phyloP scores from a whole-genome alignment of 1,140 invertebrate species.

The Papilio aristodemus region DNA sequence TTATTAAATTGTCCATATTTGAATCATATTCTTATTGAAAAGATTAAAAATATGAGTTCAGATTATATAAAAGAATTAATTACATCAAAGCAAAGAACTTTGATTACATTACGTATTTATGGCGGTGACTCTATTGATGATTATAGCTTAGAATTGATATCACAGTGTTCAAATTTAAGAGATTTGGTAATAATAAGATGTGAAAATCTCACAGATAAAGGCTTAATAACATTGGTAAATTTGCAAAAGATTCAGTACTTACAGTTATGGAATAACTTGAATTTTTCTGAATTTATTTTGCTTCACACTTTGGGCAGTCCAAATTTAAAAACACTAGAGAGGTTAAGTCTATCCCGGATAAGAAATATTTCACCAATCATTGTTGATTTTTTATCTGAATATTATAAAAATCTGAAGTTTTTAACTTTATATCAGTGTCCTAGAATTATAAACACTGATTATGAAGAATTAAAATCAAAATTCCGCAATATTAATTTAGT shows the following conservation, averaged over 20 bases:
- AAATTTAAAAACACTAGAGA: conserved; percentile 56
- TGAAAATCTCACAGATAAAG: conserved; percentile 69
- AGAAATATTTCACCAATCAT: conserved; percentile 63
- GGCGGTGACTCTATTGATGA: conserved; percentile 67
- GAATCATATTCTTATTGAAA: conserved; percentile 69
- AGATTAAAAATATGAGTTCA: conserved; percentile 64
- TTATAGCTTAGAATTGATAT: conserved; percentile 55
- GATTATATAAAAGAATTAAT: conserved; percentile 66
- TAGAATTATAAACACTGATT: conserved; percentile 68
- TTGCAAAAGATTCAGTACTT: conserved; percentile 60
- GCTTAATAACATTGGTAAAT: conserved; percentile 56
- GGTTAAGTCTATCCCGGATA: conserved; percentile 73
- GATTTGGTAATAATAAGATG: conserved; percentile 73
- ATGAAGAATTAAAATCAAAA: conserved; percentile 72
- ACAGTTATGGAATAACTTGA: conserved; percentile 75
- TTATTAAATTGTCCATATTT: conserved; percentile 65
- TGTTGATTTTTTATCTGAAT: conserved; percentile 68
- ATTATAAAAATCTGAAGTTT: conserved; percentile 71
- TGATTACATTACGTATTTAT: conserved; percentile 67
- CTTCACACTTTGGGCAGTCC: conserved; percentile 56
- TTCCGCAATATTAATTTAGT: conserved; percentile 74
- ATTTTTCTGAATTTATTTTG: conserved; percentile 63
- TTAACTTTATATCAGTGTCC: conserved; percentile 74
- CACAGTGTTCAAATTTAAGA: conserved; percentile 59
- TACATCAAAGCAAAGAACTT: conserved; percentile 53